Conservation (phyloP, 1,140 invertebrate species). For the Stegodyphus mimosarum region DNA sequence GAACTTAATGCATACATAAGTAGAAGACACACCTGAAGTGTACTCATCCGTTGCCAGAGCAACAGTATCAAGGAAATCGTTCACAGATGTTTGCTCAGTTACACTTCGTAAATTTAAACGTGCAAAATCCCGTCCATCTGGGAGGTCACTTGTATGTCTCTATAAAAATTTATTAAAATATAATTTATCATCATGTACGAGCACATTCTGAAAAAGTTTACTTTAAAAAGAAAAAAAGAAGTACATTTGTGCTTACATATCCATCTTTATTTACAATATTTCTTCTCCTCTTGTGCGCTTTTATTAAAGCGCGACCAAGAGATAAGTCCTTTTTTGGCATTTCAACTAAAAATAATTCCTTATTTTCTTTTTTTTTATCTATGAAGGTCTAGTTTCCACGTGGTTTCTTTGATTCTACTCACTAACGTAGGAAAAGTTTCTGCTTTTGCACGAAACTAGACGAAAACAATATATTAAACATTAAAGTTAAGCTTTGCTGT, state of each 20-base stretch:
- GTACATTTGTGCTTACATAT: conserved; percentile 18
- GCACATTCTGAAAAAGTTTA: not conserved
- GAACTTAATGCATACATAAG: no score
- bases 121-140: conserved; percentile 91
- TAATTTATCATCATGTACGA: not conserved
- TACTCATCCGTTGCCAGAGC: conserved; percentile 94
- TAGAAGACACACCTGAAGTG: conserved; percentile 69
- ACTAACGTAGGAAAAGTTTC: no score
- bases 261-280: not conserved
- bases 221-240: not conserved
- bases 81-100: conserved; percentile 93
- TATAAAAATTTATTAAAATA: conserved; percentile 1
- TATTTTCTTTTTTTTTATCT: no score
- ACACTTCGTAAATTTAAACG: conserved; percentile 91
- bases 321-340: conserved; percentile 28
- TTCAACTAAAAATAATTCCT: not conserved
- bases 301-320: conserved; percentile 13
- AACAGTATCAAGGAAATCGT: conserved; percentile 95
- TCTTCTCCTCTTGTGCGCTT: conserved; percentile 27
- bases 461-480: no score
- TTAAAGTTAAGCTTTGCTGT: no score
- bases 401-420: no score
- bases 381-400: no score
- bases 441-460: no score
- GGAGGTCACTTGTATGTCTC: conserved; percentile 78